A percentile compares a stretch with the other conserved stretches of the same genome.
These are phyloP conservation scores for Sesia apiformis DNA, from an alignment of 2,888 invertebrate genomes.

Conservation along the genomic window DNA sequence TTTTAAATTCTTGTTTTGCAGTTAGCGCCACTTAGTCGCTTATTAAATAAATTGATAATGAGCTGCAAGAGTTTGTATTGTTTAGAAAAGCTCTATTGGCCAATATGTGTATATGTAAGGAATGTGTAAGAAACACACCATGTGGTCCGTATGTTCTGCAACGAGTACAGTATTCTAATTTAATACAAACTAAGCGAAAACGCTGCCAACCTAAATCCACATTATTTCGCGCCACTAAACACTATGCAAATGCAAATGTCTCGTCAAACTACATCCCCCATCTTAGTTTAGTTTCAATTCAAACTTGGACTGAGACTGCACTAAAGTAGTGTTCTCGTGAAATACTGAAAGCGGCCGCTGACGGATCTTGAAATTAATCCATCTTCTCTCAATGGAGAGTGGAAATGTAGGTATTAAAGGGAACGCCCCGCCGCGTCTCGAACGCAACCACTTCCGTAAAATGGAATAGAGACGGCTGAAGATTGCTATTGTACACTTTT, in stretches of 20 bases:
- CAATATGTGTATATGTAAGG: no score
- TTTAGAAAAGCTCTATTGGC: no score
- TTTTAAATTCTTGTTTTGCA: no score
- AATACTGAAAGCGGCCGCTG: constrained; percentile 47
- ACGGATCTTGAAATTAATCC: constrained; percentile 66
- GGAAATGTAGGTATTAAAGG: neutral
- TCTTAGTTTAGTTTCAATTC: constrained; percentile 52
- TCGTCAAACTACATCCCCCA: constrained; percentile 48
- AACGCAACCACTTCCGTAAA: neutral
- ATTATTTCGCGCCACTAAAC: neutral
- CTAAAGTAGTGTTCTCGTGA: constrained; percentile 51
- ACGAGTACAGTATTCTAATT: neutral
- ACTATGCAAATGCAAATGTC: constrained; percentile 30
- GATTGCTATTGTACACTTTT: neutral
- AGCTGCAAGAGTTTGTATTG: no score
- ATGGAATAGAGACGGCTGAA: neutral
- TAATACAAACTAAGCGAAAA: neutral
- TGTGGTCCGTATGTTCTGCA: no score
- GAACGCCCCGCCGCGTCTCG: neutral
- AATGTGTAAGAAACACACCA: no score
- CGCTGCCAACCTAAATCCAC: neutral
- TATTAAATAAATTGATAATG: no score
- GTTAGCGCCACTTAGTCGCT: no score
- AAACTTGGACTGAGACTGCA: constrained; percentile 47
- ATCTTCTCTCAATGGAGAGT: constrained; percentile 40